Evolutionary conservation across 2,113 vertebrate genomes (phyloP).

Genomic region (Malurus alboscapulatus): DNA sequence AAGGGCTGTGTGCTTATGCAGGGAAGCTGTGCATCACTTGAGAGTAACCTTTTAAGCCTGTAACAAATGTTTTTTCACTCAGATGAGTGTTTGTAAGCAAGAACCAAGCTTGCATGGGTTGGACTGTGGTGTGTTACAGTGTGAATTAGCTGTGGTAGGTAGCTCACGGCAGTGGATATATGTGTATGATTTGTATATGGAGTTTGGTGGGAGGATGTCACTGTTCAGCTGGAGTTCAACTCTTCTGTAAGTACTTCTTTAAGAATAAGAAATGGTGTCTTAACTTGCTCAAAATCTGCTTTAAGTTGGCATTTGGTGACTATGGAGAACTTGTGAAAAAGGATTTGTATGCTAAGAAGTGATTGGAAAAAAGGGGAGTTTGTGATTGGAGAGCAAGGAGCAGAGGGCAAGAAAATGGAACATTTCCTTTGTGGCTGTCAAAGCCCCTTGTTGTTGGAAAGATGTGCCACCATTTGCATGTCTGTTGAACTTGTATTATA

Average conservation of each 20-base stretch:
- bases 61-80: background rate
- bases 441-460: background rate
- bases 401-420: background rate
- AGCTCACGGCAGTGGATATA: background rate
- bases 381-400: background rate
- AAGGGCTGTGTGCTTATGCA: background rate
- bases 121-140: background rate
- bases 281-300: background rate
- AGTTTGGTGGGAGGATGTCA: background rate
- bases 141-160: background rate
- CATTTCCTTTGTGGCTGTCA: background rate
- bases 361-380: background rate
- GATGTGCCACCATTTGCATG: background rate
- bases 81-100: background rate
- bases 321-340: background rate
- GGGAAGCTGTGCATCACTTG: rapidly evolving
- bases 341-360: background rate
- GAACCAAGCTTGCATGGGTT: background rate
- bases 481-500: background rate
- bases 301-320: background rate
- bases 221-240: background rate
- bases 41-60: background rate
- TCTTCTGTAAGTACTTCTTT: background rate
- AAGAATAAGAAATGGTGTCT: background rate
- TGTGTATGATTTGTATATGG: background rate